Base-by-base conservation (phyloP, 1,140 invertebrate genomes). In the Drosophila mayri region DNA sequence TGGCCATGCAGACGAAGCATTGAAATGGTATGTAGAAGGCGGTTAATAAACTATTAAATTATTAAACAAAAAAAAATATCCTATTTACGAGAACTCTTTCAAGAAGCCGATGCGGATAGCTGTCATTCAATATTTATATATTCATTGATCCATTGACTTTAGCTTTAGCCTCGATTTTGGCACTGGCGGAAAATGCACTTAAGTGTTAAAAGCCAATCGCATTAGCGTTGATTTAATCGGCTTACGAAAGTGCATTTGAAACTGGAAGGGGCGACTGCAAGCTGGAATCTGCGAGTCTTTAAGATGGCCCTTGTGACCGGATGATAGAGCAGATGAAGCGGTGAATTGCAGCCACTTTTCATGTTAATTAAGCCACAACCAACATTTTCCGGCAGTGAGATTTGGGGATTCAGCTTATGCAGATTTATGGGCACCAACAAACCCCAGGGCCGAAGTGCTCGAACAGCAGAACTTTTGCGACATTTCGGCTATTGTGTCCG, bases 131-230 rank as follows among this genome's bases (percentile, higher is more conserved):
- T 1, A 40, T n/a, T n/a, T 41, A 10, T 9, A 40, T 3, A n/a
- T 16, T n/a, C n/a, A 43, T 43, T 20, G 41, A 20, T 20, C 20
- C 12, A 25, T 25, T 4, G 40, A 20, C 41, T 11, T 43, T 20
- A 46, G 6, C 8, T 0, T 46, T 22, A 25, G 12, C 14, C 20
- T 9, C 14, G 2, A 14, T 8, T 46, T 22, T 4, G 3, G 1
- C 7, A 3, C 22, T 71, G 41, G 54, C 66, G 18, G 49, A 47
- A 83, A 88, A 47, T 80, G 72, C 84, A 71, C 68, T 87, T 79
- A 68, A 88, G 80, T 81, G 80, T 59, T 80, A 78, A 78, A 81
- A 70, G 79, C 76, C 77, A 88, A 88, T 87, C 67, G 76, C 76
- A 88, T 80, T 83, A 67, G 71, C 63, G 71, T 67, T 49, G 63